Evolutionary conservation across 1,140 invertebrate genomes (phyloP).

Genomic region (Agrilus planipennis): DNA sequence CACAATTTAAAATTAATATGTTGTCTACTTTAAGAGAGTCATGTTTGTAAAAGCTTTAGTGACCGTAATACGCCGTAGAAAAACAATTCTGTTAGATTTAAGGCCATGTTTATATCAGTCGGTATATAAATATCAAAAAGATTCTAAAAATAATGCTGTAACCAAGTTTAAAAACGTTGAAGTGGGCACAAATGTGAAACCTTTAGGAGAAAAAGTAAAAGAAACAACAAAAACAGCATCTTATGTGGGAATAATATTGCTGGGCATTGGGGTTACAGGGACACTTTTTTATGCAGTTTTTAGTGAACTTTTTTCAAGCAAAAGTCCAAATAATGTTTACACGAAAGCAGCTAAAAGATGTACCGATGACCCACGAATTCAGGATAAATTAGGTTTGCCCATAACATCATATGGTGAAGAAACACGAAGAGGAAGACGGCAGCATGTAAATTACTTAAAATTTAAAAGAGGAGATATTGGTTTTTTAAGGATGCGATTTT

Average conservation of each 20-base stretch:
- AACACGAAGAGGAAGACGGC: conserved; percentile 59
- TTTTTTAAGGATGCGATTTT: conserved; percentile 80
- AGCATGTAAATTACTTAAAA: conserved; percentile 58
- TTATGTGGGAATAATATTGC: conserved; percentile 67
- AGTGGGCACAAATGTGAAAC: conserved; percentile 44
- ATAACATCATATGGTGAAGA: conserved; percentile 82
- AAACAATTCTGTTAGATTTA: neutral
- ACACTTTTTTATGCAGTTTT: conserved; percentile 73
- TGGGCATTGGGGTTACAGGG: conserved; percentile 63
- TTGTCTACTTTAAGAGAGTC: neutral
- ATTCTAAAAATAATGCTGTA: conserved; percentile 1
- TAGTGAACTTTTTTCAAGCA: conserved; percentile 73
- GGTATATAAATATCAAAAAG: conserved; percentile 4
- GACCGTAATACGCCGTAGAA: conserved; percentile 2
- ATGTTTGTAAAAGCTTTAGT: conserved; percentile 7
- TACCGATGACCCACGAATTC: conserved; percentile 50
- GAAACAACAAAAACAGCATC: conserved; percentile 76
- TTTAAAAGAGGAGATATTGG: conserved; percentile 63
- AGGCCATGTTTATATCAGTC: neutral
- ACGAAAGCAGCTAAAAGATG: conserved; percentile 63
- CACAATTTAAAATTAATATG: no score
- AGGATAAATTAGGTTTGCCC: conserved; percentile 68
- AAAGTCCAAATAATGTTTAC: conserved; percentile 77
- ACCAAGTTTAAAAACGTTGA: conserved; percentile 13
- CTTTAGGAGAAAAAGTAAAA: conserved; percentile 63